These are phyloP conservation scores for Phocoena phocoena DNA, from an alignment of 2,113 vertebrate genomes.

Conservation along the genomic window DNA sequence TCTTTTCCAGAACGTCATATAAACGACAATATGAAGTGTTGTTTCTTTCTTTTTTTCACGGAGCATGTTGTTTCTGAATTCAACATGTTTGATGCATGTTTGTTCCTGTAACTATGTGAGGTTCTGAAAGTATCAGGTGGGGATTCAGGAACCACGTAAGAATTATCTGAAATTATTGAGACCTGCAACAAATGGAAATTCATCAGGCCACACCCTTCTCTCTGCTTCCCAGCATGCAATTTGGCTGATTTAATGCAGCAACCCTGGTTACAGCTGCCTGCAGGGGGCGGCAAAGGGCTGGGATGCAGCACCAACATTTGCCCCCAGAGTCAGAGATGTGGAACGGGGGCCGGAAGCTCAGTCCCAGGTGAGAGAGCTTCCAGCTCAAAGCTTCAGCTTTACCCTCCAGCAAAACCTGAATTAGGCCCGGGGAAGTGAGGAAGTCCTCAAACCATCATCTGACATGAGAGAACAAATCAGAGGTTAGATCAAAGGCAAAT, in stretches of 20 bases:
- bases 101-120: background rate
- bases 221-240: background rate
- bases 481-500: background rate
- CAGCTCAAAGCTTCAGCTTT: background rate
- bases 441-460: background rate
- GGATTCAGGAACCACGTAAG: fast-evolving
- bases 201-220: background rate
- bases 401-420: background rate
- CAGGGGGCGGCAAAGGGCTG: background rate
- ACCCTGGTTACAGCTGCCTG: too few relatives aligned
- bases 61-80: background rate
- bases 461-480: background rate
- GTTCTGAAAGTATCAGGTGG: too few relatives aligned
- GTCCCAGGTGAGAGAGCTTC: background rate
- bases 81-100: background rate
- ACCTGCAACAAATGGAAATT: background rate
- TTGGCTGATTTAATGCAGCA: background rate
- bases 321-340: too few relatives aligned
- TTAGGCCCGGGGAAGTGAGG: background rate
- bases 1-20: background rate
- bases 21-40: background rate
- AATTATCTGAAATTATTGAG: background rate
- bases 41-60: background rate
- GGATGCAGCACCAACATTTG: fast-evolving
- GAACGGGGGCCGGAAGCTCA: background rate